Percentiles rank a stretch among this genome's conserved stretches.
Evolutionary conservation across 2,888 invertebrate species (phyloP).

Genomic region (Phortica okadai): DNA sequence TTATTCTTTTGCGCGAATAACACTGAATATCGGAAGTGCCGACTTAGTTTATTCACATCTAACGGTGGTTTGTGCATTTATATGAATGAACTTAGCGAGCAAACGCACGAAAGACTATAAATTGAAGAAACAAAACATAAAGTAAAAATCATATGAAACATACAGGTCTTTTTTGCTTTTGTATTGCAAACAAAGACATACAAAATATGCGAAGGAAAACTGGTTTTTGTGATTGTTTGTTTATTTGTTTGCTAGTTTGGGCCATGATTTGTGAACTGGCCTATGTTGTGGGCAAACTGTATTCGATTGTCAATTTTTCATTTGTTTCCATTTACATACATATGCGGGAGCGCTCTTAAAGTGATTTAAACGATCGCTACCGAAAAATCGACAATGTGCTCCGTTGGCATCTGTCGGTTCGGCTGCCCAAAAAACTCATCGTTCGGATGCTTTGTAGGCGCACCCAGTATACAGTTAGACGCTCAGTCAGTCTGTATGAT

Average conservation of each 20-base stretch:
- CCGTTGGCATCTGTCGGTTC: slow-evolving; percentile 20
- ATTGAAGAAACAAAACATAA: slow-evolving; percentile 39
- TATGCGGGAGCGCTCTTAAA: slow-evolving; percentile 25
- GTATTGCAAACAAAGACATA: not conserved
- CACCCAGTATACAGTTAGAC: not conserved
- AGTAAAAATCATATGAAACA: not conserved
- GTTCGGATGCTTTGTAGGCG: not conserved
- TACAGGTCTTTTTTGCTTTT: not conserved
- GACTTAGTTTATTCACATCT: slow-evolving; percentile 59
- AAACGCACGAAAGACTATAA: slow-evolving; percentile 33
- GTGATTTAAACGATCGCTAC: slow-evolving; percentile 55
- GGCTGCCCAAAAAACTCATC: not conserved
- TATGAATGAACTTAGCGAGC: slow-evolving; percentile 34
- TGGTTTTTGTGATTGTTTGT: slow-evolving; percentile 52
- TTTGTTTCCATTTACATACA: not conserved
- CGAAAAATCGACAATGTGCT: slow-evolving; percentile 47
- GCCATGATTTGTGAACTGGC: slow-evolving; percentile 1
- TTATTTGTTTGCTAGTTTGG: slow-evolving; percentile 17
- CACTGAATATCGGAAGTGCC: slow-evolving; percentile 55
- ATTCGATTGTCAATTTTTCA: slow-evolving; percentile 27
- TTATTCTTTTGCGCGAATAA: not conserved
- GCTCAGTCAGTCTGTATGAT: slow-evolving; percentile 20
- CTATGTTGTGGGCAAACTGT: slow-evolving; percentile 16
- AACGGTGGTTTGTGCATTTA: slow-evolving; percentile 53
- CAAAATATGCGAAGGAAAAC: slow-evolving; percentile 58